A percentile compares a stretch with the other conserved stretches of the same genome.
Evolutionary conservation across 2,888 invertebrate genomes (phyloP).

Genomic region (Caenorhabditis doughertyi): DNA sequence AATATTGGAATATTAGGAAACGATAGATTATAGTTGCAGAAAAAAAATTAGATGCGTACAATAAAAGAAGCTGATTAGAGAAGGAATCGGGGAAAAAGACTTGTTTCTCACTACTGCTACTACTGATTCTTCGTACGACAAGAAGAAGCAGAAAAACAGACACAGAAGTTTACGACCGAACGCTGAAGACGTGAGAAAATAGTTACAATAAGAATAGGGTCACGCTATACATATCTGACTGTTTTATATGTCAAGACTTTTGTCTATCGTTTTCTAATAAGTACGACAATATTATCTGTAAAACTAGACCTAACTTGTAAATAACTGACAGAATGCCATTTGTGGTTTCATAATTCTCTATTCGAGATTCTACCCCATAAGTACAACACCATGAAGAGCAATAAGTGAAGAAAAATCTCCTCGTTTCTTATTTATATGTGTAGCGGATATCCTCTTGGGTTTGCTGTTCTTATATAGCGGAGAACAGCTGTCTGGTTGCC

Average conservation of each 20-base stretch:
- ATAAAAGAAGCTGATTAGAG: constrained; percentile 40
- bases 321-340: no score
- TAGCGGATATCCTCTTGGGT: background rate
- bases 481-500: constrained; percentile 23
- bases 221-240: no score
- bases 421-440: no score
- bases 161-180: constrained; percentile 44
- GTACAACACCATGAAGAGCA: no score
- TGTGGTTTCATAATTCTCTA: no score
- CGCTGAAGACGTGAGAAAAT: constrained; percentile 6
- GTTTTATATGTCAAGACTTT: no score
- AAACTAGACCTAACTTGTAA: no score
- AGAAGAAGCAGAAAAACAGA: constrained; percentile 34
- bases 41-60: constrained; percentile 29
- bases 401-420: no score
- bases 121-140: constrained; percentile 3
- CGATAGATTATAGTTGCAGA: constrained; percentile 24
- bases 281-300: no score
- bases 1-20: background rate
- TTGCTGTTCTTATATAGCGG: background rate
- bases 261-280: no score
- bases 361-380: no score
- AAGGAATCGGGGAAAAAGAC: constrained; percentile 16
- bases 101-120: constrained; percentile 38
- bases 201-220: background rate